A percentile compares a stretch with the other conserved stretches of the same genome.
These are phyloP conservation scores for Rhinoraja longicauda DNA, from an alignment of 2,797 vertebrate species.

Conservation along the genomic window DNA sequence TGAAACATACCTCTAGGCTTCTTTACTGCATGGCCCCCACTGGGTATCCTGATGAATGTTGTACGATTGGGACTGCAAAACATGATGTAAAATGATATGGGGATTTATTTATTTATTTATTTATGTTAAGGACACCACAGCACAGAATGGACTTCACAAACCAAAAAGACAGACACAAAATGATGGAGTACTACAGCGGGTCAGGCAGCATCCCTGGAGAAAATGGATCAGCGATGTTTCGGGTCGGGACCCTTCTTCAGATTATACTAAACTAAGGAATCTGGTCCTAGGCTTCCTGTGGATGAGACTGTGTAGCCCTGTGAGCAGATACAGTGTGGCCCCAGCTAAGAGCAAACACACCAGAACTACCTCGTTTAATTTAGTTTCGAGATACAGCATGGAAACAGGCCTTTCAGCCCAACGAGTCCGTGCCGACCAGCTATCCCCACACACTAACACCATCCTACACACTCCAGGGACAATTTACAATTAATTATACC, in stretches of 20 bases:
- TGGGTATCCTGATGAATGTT: not conserved
- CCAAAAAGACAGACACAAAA: not conserved
- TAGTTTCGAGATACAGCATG: too few relatives aligned
- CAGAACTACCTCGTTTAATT: too few relatives aligned
- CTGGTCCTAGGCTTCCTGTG: not conserved
- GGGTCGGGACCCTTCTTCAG: too few relatives aligned
- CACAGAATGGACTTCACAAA: not conserved
- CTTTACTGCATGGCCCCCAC: not conserved
- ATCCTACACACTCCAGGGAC: too few relatives aligned
- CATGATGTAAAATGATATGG: not conserved
- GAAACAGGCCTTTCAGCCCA: too few relatives aligned
- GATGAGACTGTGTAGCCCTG: not conserved
- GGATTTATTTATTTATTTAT: not conserved
- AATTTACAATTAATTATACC: too few relatives aligned
- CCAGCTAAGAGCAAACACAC: too few relatives aligned
- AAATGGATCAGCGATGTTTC: not conserved
- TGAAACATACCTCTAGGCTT: slow-evolving; percentile 11
- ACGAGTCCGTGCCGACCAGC: too few relatives aligned
- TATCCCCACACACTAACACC: too few relatives aligned
- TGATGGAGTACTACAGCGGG: too few relatives aligned
- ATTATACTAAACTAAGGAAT: too few relatives aligned
- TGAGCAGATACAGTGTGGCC: not conserved
- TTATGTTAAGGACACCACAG: not conserved
- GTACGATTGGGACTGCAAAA: not conserved
- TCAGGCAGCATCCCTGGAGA: not conserved